Evolutionary conservation across 2,113 vertebrate genomes (phyloP), one percentile per base, ranked within the genome.

Genomic region (Paramisgurnus dabryanus): DNA sequence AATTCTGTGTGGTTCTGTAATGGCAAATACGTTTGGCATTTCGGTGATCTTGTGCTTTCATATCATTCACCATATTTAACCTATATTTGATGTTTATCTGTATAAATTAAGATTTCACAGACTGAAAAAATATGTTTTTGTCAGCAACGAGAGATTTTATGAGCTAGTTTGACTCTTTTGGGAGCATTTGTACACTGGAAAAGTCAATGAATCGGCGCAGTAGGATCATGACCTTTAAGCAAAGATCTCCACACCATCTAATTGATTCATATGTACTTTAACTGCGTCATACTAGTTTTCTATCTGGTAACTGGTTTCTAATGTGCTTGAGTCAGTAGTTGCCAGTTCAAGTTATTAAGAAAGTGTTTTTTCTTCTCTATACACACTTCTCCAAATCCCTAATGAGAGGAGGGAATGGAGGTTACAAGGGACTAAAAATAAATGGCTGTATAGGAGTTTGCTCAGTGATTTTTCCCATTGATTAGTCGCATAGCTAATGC

Each of bases 401-500:
- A 82, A 88, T 88, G 81, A 87, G 85, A 81, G 80, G 15, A 60
- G 60, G 64, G 67, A 76, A 83, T 66, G 83, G 84, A 86, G 83
- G 76, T 82, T 87, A 85, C 68, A 27, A 67, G 70, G 71, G 80
- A 91, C 94, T 94, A 92, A 94, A 95, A 94, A 95, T 95, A 94
- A 95, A 95, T 90, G 94, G 88, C 92, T 92, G 92, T 93, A 93
- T 93, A 94, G 93, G 92, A 94, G 92, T 92, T 91, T 93, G 94
- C 95, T 96, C 95, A 95, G 94, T 96, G 95, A 94, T 96, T 97
- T 91, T 98, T 95, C 94, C 91, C 93, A 96, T 97, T 96, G 97
- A 98, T 97, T 98, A 95, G 93, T 95, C 93, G 93, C 93, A 89
- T 91, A 91, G 92, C 95, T 96, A 96, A 97, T 95, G 95, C 95